These are phyloP conservation scores for Phallusia fumigata DNA, from an alignment of 23 tunicate species.

Conservation along the genomic window DNA sequence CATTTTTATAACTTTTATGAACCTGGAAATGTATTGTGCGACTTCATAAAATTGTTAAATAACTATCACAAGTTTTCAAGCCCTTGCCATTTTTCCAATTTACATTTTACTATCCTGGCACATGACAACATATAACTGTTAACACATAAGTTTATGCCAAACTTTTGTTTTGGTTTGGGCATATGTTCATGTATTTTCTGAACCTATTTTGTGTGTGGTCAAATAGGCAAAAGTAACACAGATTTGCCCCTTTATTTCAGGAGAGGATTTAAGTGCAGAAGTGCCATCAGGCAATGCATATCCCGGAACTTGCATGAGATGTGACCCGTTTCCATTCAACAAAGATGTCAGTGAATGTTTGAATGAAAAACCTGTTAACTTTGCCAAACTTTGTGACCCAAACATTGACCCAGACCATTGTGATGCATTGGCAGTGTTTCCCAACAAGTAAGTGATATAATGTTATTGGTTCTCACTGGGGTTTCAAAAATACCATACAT, in stretches of 20 bases:
- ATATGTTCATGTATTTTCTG: no score
- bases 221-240: no score
- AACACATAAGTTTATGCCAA: no score
- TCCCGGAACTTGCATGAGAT: constrained; percentile 27
- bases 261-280: constrained; percentile 3
- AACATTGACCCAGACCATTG: neutral
- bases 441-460: neutral
- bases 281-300: constrained; percentile 18
- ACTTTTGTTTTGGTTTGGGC: no score
- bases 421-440: neutral
- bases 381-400: neutral
- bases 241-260: constrained; percentile 9
- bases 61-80: neutral
- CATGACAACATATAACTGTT: no score
- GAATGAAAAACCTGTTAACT: neutral
- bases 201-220: no score
- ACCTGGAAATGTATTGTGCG: no score
- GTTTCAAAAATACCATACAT: no score
- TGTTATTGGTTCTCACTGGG: no score
- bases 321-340: constrained; percentile 17
- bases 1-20: no score
- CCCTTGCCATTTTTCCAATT: neutral
- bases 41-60: no score
- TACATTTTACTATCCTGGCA: no score
- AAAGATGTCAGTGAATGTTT: neutral